These are phyloP conservation scores for Deilephila elpenor DNA, from an alignment of 2,888 invertebrate genomes.

Conservation along the genomic window DNA sequence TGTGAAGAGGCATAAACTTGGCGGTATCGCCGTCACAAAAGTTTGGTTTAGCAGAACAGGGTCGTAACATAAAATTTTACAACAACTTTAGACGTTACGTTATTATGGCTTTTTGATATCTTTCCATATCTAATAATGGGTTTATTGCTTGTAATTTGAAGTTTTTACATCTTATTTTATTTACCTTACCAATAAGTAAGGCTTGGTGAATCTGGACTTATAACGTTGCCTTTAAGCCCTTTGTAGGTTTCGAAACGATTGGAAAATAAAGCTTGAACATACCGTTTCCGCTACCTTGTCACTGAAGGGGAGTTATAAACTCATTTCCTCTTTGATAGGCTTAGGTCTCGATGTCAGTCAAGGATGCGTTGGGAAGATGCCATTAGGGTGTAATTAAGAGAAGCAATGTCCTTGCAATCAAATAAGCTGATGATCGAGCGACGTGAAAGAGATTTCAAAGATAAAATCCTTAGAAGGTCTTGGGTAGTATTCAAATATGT, in stretches of 20 bases:
- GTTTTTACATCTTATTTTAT: constrained; percentile 51
- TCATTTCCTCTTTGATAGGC: too few relatives aligned
- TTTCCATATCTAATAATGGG: constrained; percentile 73
- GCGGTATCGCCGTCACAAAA: constrained; percentile 67
- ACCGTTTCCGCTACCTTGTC: too few relatives aligned
- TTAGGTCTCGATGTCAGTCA: too few relatives aligned
- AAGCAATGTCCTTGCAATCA: too few relatives aligned
- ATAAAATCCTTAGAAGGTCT: too few relatives aligned
- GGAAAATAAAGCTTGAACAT: neutral
- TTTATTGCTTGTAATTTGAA: constrained; percentile 73
- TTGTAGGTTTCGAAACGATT: neutral
- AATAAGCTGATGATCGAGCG: too few relatives aligned
- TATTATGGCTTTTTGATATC: constrained; percentile 79
- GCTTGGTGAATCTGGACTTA: constrained; percentile 16
- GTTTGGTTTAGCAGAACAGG: constrained; percentile 71
- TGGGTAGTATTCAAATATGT: too few relatives aligned
- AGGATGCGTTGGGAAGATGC: too few relatives aligned
- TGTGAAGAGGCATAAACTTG: constrained; percentile 62
- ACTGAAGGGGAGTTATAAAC: too few relatives aligned
- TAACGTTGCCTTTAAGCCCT: neutral
- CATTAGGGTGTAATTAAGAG: too few relatives aligned
- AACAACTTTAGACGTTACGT: constrained; percentile 75
- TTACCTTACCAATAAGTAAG: constrained; percentile 35
- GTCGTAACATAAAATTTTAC: constrained; percentile 81
- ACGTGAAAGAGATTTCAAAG: too few relatives aligned